Evolutionary conservation across 2,797 vertebrate genomes (phyloP).

Genomic region (Pangasius djambal): DNA sequence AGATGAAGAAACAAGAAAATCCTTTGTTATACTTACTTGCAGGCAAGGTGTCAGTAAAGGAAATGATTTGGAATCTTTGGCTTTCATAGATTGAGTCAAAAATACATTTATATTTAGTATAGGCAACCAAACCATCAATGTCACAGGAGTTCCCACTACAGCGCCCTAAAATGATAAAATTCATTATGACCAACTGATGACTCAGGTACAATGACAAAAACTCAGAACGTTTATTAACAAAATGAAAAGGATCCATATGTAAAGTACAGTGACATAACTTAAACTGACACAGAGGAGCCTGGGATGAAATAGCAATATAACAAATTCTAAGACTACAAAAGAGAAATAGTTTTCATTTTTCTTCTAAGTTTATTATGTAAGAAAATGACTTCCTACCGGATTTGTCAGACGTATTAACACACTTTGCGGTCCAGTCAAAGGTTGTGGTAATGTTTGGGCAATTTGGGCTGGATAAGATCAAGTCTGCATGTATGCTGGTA

Average conservation of each 20-base stretch:
- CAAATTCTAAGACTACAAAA: background rate
- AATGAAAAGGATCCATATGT: background rate
- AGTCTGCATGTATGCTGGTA: background rate
- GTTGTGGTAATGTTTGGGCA: background rate
- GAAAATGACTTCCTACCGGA: background rate
- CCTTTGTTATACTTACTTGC: too few species aligned
- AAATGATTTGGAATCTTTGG: too few species aligned
- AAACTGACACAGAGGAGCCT: background rate
- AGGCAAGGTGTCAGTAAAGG: too few species aligned
- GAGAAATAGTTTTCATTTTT: background rate
- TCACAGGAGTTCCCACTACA: too few species aligned
- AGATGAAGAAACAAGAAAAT: too few species aligned
- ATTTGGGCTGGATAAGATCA: background rate
- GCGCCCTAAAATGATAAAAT: background rate
- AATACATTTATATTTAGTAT: too few species aligned
- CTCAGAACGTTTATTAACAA: background rate
- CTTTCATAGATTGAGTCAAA: too few species aligned
- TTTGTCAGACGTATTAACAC: too few species aligned
- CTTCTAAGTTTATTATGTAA: background rate
- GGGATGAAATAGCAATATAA: background rate
- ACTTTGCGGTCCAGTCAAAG: fast-evolving
- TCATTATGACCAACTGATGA: background rate
- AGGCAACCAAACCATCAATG: too few species aligned
- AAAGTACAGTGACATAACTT: background rate
- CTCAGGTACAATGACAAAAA: background rate